A percentile compares a stretch with the other conserved stretches of the same genome.
Evolutionary conservation across 2,888 invertebrate species (phyloP).

Genomic region (Phengaris alcon): DNA sequence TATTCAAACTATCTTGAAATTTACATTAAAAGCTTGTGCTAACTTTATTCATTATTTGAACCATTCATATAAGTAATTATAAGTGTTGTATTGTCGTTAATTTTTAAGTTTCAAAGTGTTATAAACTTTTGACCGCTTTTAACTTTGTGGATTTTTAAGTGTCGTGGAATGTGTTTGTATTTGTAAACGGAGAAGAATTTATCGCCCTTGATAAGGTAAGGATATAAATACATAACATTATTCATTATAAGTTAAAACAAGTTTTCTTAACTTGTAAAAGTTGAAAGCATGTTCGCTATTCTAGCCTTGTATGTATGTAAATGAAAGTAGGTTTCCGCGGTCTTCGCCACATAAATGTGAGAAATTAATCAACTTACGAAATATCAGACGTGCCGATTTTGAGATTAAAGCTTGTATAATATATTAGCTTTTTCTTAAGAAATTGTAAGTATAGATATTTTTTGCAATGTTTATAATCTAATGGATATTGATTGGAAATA

Average conservation of each 20-base stretch:
- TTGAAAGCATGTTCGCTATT: conserved; percentile 16
- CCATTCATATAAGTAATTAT: neutral
- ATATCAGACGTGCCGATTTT: neutral
- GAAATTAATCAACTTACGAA: conserved; percentile 23
- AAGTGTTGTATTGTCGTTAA: neutral
- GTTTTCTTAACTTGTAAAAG: conserved; percentile 22
- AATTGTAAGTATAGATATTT: neutral
- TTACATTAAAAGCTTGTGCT: neutral
- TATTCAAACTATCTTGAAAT: neutral
- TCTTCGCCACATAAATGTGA: conserved; percentile 26
- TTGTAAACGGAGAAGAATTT: conserved; percentile 12
- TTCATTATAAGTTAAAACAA: conserved; percentile 20
- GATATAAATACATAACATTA: neutral
- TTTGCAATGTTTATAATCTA: conserved; percentile 4
- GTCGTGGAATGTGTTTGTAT: conserved; percentile 16
- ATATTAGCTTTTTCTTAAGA: neutral
- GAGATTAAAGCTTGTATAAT: neutral
- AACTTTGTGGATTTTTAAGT: neutral
- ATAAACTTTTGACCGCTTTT: conserved; percentile 18
- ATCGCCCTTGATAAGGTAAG: conserved; percentile 23
- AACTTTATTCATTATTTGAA: neutral
- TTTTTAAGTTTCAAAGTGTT: conserved; percentile 12
- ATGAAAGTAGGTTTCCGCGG: conserved; percentile 28
- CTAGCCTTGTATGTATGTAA: conserved; percentile 27
- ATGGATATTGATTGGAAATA: conserved; percentile 11